A percentile compares a stretch with the other conserved stretches of the same genome.
These are phyloP conservation scores for Eupithecia exiguata DNA, from an alignment of 2,888 invertebrate genomes.

Conservation along the genomic window DNA sequence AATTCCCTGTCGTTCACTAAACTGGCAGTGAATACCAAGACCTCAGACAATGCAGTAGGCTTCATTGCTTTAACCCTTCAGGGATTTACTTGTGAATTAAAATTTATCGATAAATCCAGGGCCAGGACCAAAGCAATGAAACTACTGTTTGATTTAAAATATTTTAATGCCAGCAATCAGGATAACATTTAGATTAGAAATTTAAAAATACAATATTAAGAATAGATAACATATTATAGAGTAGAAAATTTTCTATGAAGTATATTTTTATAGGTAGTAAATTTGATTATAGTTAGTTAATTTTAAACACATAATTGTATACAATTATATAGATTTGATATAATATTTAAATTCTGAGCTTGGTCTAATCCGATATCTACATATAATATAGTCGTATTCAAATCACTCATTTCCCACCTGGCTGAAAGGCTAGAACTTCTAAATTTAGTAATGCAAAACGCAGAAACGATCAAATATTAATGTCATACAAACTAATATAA, in stretches of 20 bases:
- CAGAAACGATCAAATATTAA: conserved; percentile 11
- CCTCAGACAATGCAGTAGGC: conserved; percentile 35
- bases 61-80: conserved; percentile 80
- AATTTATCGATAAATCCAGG: conserved; percentile 42
- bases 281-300: conserved; percentile 11
- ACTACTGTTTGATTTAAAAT: conserved; percentile 61
- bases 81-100: conserved; percentile 38
- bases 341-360: background rate
- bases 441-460: background rate
- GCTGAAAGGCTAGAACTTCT: background rate
- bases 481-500: conserved; percentile 7
- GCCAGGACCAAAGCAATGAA: conserved; percentile 81
- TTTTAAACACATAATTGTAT: conserved; percentile 17
- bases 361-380: conserved; percentile 8
- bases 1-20: conserved; percentile 7
- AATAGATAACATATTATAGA: background rate
- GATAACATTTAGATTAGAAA: conserved; percentile 46
- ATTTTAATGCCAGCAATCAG: conserved; percentile 65
- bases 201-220: background rate
- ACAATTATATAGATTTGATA: conserved; percentile 14
- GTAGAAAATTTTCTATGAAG: background rate
- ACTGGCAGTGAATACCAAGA: conserved; percentile 23
- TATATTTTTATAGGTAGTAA: background rate
- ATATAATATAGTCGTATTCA: background rate
- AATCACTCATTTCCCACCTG: conserved; percentile 3